Percentiles rank a stretch among this genome's conserved stretches.
phyloP scores from a whole-genome alignment of 2,113 vertebrate species.

The Paratilapia polleni region DNA sequence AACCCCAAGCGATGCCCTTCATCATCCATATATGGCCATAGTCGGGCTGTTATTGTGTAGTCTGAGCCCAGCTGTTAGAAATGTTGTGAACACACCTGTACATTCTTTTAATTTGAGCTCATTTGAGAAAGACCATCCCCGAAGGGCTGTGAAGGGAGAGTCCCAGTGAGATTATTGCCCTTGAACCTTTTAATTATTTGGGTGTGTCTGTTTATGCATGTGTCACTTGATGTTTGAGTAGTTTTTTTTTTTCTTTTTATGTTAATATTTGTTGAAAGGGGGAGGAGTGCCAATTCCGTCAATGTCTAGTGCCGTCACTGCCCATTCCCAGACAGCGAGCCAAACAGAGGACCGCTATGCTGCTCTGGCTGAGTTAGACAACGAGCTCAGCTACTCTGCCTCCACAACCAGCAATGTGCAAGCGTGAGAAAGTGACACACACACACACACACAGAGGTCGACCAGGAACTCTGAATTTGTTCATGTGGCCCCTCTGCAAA shows the following conservation, averaged over 20 bases:
- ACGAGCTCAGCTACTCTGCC: constrained; percentile 86
- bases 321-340: constrained; percentile 80
- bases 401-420: constrained; percentile 83
- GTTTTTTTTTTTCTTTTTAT: not conserved
- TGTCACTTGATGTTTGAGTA: not conserved
- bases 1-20: not conserved
- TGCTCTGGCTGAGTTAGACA: constrained; percentile 92
- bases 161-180: constrained; percentile 1
- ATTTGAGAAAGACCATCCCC: not conserved
- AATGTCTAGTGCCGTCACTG: constrained; percentile 78
- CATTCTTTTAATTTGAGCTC: no score
- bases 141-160: not conserved
- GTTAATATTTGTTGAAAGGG: constrained; percentile 44
- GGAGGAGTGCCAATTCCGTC: constrained; percentile 78
- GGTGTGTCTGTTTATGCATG: not conserved
- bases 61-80: no score
- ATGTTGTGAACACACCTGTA: no score
- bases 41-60: no score
- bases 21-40: not conserved
- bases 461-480: not conserved
- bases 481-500: not conserved
- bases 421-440: constrained; percentile 79
- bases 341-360: constrained; percentile 89
- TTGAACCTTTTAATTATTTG: not conserved
- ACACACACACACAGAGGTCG: not conserved